Conservation (phyloP, 2,888 invertebrate species). For the Lordiphosa andalusiaca region DNA sequence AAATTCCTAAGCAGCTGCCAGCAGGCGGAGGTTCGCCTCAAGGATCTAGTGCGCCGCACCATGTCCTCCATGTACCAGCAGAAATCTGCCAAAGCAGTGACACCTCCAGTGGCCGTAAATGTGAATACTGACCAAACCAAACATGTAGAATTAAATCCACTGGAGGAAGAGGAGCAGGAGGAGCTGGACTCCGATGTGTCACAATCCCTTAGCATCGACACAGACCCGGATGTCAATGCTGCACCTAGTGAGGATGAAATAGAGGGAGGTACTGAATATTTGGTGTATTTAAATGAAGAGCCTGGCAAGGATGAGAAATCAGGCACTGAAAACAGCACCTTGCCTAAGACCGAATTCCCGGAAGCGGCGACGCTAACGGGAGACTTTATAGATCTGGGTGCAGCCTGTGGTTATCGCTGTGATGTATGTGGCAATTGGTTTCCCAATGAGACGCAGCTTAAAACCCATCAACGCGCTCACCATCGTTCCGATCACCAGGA, state of each 20-base stretch:
- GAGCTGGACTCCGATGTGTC: no score
- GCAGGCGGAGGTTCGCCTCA: slow-evolving; percentile 38
- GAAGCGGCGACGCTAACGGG: background rate
- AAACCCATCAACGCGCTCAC: slow-evolving; percentile 43
- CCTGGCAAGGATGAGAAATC: background rate
- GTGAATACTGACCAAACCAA: background rate
- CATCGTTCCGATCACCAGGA: slow-evolving; percentile 38
- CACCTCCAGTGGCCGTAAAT: slow-evolving; percentile 6
- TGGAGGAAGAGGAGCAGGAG: background rate
- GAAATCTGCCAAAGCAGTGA: no score
- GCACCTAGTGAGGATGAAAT: no score
- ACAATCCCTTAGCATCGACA: no score
- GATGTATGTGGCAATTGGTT: slow-evolving; percentile 41
- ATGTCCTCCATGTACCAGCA: slow-evolving; percentile 38
- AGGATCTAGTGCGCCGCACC: slow-evolving; percentile 39
- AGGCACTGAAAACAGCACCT: background rate
- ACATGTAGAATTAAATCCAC: background rate
- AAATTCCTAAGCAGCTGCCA: slow-evolving; percentile 43
- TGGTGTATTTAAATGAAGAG: background rate
- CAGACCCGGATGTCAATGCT: no score
- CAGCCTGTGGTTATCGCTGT: slow-evolving; percentile 30
- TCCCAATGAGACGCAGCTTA: slow-evolving; percentile 27
- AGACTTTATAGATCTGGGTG: slow-evolving; percentile 30
- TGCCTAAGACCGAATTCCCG: background rate
- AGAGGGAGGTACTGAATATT: background rate